phyloP scores from a whole-genome alignment of 2,797 vertebrate genomes.

The Muscicapa comitata region DNA sequence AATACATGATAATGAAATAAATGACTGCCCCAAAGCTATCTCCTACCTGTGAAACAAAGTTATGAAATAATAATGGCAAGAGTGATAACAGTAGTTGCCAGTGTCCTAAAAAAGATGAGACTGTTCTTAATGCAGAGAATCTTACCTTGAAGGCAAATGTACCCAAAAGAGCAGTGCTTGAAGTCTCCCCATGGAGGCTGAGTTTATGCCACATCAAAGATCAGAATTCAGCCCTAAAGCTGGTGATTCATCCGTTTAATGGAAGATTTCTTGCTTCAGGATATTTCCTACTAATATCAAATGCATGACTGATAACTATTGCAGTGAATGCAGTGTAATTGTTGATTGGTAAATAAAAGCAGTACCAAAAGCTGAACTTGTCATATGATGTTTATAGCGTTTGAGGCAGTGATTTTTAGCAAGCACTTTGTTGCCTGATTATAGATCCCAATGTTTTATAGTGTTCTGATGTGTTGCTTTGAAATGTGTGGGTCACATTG shows the following conservation, averaged over 20 bases:
- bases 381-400: neutral
- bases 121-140: neutral
- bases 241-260: constrained; percentile 46
- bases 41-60: constrained; percentile 37
- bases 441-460: neutral
- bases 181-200: neutral
- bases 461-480: neutral
- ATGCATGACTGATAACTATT: neutral
- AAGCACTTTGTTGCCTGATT: neutral
- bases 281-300: neutral
- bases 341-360: constrained; percentile 27
- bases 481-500: neutral
- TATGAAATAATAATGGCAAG: constrained; percentile 55
- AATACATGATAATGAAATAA: constrained; percentile 44
- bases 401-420: neutral
- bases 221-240: constrained; percentile 48
- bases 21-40: constrained; percentile 26
- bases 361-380: neutral
- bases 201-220: constrained; percentile 37
- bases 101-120: constrained; percentile 18
- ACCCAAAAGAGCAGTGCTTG: constrained; percentile 18
- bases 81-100: constrained; percentile 21
- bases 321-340: neutral
- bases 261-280: constrained; percentile 10
- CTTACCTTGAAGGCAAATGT: constrained; percentile 37